These are phyloP conservation scores for Drosophila prosaltans DNA, from an alignment of 1,140 invertebrate genomes.

Conservation along the genomic window DNA sequence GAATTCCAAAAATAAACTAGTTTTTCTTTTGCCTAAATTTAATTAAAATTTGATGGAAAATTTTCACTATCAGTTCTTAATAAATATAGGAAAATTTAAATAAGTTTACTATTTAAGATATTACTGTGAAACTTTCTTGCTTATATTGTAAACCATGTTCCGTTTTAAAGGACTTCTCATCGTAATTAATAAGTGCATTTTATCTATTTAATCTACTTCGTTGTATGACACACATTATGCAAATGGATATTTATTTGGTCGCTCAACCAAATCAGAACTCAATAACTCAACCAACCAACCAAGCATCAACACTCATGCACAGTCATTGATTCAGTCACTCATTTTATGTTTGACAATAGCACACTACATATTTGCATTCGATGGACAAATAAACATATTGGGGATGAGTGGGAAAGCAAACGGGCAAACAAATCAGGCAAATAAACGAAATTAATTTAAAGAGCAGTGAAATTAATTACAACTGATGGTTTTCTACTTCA, in stretches of 20 bases:
- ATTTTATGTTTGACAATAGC: slow-evolving; percentile 47
- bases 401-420: neutral
- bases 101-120: too few relatives aligned
- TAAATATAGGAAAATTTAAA: too few relatives aligned
- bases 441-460: slow-evolving; percentile 64
- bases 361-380: slow-evolving; percentile 37
- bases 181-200: neutral
- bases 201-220: neutral
- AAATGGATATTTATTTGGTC: slow-evolving; percentile 46
- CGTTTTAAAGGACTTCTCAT: neutral
- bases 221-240: slow-evolving; percentile 52
- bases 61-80: too few relatives aligned
- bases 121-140: too few relatives aligned
- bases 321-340: slow-evolving; percentile 2
- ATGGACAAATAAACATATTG: slow-evolving; percentile 13
- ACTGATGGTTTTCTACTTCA: neutral
- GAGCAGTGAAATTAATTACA: slow-evolving; percentile 54
- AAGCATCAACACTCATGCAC: neutral
- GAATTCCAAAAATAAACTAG: too few relatives aligned
- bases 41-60: too few relatives aligned
- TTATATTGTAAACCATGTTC: too few relatives aligned
- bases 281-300: neutral
- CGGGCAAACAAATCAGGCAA: slow-evolving; percentile 41
- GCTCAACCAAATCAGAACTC: slow-evolving; percentile 7
- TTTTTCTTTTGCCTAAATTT: too few relatives aligned